These are phyloP conservation scores for Homarus americanus DNA, from an alignment of 1,140 invertebrate species.

Conservation along the genomic window DNA sequence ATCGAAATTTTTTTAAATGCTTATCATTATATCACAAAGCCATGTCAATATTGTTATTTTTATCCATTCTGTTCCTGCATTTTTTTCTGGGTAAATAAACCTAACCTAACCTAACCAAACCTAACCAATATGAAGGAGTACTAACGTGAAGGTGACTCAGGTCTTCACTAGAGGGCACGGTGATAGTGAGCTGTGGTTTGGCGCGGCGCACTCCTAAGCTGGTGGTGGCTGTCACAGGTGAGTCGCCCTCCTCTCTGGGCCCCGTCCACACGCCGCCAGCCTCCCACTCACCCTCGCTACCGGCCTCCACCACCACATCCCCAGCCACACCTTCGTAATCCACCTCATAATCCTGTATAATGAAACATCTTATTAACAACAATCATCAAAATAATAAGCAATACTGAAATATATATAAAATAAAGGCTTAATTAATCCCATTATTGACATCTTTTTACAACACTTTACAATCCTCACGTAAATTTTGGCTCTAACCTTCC, in stretches of 20 bases:
- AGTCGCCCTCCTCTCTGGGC: slow-evolving; percentile 30
- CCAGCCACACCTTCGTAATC: slow-evolving; percentile 46
- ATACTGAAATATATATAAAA: too few relatives aligned
- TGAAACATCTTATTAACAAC: too few relatives aligned
- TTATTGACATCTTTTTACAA: too few relatives aligned
- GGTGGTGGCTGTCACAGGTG: not conserved
- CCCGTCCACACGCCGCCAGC: slow-evolving; percentile 49
- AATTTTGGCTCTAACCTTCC: too few relatives aligned
- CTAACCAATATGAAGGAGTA: not conserved
- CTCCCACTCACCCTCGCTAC: slow-evolving; percentile 52
- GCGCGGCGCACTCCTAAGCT: slow-evolving; percentile 42
- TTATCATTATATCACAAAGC: too few relatives aligned
- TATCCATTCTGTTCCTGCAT: too few relatives aligned
- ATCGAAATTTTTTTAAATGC: too few relatives aligned
- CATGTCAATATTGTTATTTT: too few relatives aligned
- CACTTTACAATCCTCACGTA: too few relatives aligned
- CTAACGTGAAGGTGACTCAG: slow-evolving; percentile 33
- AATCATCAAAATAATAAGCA: too few relatives aligned
- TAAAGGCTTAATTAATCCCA: too few relatives aligned
- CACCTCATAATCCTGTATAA: slow-evolving; percentile 49
- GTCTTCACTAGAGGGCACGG: slow-evolving; percentile 60
- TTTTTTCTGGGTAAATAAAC: too few relatives aligned
- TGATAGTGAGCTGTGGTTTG: slow-evolving; percentile 64
- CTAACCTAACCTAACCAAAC: not conserved
- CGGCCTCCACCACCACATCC: slow-evolving; percentile 15